A percentile compares a stretch with the other conserved stretches of the same genome.
phyloP scores from a whole-genome alignment of 1,140 invertebrate species.

The Zaprionus inermis region DNA sequence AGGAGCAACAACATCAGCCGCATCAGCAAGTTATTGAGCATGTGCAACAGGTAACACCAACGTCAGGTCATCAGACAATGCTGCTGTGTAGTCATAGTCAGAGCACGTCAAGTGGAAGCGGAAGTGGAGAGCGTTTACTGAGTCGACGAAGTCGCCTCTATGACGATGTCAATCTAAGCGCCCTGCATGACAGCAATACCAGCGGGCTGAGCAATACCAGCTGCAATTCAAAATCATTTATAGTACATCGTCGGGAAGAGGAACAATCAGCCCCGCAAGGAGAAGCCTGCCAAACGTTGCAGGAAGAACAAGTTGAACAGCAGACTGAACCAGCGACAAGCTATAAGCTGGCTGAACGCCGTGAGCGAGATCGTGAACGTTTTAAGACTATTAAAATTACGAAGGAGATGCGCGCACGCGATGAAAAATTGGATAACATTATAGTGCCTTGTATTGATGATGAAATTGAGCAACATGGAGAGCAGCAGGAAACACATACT shows the following conservation, averaged over 20 bases:
- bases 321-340: constrained; percentile 36
- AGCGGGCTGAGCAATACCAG: constrained; percentile 34
- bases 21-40: constrained; percentile 14
- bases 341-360: constrained; percentile 69
- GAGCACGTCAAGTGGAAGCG: constrained; percentile 41
- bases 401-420: constrained; percentile 60
- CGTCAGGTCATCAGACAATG: constrained; percentile 28
- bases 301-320: constrained; percentile 21
- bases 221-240: constrained; percentile 72
- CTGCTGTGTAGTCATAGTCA: constrained; percentile 38
- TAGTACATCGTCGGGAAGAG: constrained; percentile 62
- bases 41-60: constrained; percentile 25
- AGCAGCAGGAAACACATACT: constrained; percentile 1
- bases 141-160: constrained; percentile 79
- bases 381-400: constrained; percentile 83
- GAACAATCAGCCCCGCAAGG: constrained; percentile 2
- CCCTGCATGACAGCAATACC: constrained; percentile 60
- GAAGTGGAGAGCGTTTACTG: constrained; percentile 66
- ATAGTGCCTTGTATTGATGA: constrained; percentile 43
- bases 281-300: constrained; percentile 18
- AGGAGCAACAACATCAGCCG: constrained; percentile 25
- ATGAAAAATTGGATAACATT: constrained; percentile 52
- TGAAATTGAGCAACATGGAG: neutral
- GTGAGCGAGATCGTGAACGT: constrained; percentile 78
- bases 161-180: constrained; percentile 76